These are phyloP conservation scores for Artibeus jamaicensis DNA, from an alignment of 2,797 vertebrate species.

Conservation along the genomic window DNA sequence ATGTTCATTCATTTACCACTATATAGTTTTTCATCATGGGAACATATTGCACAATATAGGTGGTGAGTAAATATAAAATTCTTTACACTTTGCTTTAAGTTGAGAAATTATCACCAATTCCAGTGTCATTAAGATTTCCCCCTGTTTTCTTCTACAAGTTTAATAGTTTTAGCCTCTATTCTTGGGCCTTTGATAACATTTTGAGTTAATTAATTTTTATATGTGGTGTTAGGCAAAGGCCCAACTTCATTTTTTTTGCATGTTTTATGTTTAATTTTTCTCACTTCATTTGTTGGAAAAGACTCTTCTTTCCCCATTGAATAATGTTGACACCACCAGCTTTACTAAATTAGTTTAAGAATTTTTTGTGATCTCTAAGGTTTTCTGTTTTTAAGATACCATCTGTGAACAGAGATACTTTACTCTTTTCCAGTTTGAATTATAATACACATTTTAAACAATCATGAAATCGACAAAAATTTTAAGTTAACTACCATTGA, in stretches of 20 bases:
- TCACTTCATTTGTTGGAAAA: neutral
- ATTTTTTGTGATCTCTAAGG: neutral
- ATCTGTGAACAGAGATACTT: neutral
- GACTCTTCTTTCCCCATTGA: neutral
- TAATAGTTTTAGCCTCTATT: neutral
- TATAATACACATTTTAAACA: neutral
- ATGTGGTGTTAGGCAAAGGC: neutral
- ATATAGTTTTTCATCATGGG: neutral
- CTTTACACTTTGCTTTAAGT: neutral
- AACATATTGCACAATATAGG: neutral
- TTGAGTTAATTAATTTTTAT: neutral
- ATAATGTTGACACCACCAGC: neutral
- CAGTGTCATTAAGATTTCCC: neutral
- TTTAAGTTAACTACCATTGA: neutral
- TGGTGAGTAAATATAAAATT: too few relatives aligned
- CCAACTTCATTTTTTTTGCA: neutral
- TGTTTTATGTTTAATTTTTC: neutral
- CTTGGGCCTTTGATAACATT: neutral
- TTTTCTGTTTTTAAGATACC: neutral
- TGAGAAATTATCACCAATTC: neutral
- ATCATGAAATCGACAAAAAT: neutral
- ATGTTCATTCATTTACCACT: neutral
- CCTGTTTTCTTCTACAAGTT: neutral
- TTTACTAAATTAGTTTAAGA: neutral
- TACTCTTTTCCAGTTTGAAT: neutral